Conservation (phyloP, 2,113 vertebrate genomes). For the Seriola quinqueradiata region DNA sequence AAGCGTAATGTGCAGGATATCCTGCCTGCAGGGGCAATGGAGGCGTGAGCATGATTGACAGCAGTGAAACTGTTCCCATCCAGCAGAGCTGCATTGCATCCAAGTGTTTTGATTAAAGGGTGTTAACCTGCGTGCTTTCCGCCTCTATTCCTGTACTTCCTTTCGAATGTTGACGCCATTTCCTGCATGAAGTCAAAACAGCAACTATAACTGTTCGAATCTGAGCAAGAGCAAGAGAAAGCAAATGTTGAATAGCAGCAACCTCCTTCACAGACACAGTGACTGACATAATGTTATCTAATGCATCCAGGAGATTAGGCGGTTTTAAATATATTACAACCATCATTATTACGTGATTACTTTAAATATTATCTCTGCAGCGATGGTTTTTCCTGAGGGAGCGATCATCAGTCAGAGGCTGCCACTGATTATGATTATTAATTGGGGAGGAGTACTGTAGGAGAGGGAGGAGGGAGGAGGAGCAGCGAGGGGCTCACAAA, state of each 20-base stretch:
- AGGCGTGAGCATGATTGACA: slow-evolving; percentile 57
- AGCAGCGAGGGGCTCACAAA: neutral
- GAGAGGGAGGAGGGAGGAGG: slow-evolving; percentile 30
- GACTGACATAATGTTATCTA: slow-evolving; percentile 50
- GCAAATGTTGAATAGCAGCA: slow-evolving; percentile 17
- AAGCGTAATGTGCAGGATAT: slow-evolving; percentile 58
- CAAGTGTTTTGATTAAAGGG: slow-evolving; percentile 69
- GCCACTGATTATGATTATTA: slow-evolving; percentile 60
- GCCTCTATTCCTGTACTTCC: slow-evolving; percentile 75
- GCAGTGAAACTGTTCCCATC: slow-evolving; percentile 1
- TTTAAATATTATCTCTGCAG: slow-evolving; percentile 61
- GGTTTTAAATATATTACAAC: slow-evolving; percentile 60
- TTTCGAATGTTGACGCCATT: slow-evolving; percentile 26
- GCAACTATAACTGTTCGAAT: slow-evolving; percentile 3
- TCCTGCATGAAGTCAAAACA: slow-evolving; percentile 35
- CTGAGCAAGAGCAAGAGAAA: neutral
- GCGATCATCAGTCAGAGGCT: slow-evolving; percentile 49
- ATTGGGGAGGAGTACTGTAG: slow-evolving; percentile 42
- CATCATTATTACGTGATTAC: slow-evolving; percentile 56
- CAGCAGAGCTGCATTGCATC: slow-evolving; percentile 23
- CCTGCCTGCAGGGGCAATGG: slow-evolving; percentile 53
- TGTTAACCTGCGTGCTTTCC: slow-evolving; percentile 66
- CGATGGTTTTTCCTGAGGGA: slow-evolving; percentile 40
- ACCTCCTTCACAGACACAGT: slow-evolving; percentile 15
- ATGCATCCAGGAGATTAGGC: slow-evolving; percentile 56